A percentile compares a stretch with the other conserved stretches of the same genome.
These are phyloP conservation scores for Loriculus beryllinus DNA, from an alignment of 2,797 vertebrate species.

Conservation along the genomic window DNA sequence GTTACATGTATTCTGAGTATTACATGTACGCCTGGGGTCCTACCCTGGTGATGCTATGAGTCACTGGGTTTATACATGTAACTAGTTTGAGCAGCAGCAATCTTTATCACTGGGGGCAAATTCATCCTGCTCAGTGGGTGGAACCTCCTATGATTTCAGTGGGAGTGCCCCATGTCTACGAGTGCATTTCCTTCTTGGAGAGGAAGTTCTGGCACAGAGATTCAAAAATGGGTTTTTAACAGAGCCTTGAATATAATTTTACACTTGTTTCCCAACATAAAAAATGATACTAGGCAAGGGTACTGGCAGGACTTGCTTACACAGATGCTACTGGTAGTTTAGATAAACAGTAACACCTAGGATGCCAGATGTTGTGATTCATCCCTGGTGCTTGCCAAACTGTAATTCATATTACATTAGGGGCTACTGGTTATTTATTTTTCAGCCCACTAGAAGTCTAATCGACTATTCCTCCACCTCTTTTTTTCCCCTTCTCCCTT, in stretches of 20 bases:
- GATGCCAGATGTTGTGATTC: constrained; percentile 69
- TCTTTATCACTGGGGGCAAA: neutral
- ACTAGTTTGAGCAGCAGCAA: neutral
- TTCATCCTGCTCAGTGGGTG: neutral
- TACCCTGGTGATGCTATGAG: neutral
- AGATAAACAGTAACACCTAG: constrained; percentile 52
- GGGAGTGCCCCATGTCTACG: neutral
- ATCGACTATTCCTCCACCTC: neutral
- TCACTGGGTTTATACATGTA: neutral
- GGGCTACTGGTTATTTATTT: constrained; percentile 44
- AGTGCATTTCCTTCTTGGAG: neutral
- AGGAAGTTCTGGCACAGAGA: neutral
- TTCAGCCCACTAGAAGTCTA: constrained; percentile 47
- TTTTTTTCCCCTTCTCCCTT: neutral
- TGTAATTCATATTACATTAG: constrained; percentile 50
- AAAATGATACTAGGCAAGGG: neutral
- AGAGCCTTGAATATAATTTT: neutral
- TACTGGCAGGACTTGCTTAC: constrained; percentile 29
- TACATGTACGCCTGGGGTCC: neutral
- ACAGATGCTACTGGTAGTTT: constrained; percentile 61
- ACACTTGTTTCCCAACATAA: neutral
- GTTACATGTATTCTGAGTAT: neutral
- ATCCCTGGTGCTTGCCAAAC: constrained; percentile 50
- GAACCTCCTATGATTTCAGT: neutral
- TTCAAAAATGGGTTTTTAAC: neutral